phyloP scores from a whole-genome alignment of 2,888 invertebrate genomes.

The Clivina fossor region DNA sequence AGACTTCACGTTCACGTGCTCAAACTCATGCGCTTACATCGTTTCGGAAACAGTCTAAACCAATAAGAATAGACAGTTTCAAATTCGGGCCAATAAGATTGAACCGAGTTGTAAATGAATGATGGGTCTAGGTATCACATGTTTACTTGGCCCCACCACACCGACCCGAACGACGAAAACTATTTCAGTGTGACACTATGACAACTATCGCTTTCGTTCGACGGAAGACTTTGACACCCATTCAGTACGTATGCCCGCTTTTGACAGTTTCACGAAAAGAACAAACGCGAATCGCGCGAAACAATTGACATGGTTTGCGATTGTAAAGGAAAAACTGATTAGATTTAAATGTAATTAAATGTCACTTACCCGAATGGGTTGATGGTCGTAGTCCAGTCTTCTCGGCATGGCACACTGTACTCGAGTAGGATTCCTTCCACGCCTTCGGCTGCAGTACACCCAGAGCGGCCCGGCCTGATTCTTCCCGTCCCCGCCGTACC shows the following conservation, averaged over 20 bases:
- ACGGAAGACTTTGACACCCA: not conserved
- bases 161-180: conserved; percentile 8
- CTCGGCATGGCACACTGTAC: conserved; percentile 2
- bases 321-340: not conserved
- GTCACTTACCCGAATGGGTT: not conserved
- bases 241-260: conserved; percentile 20
- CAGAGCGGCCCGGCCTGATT: conserved; percentile 5
- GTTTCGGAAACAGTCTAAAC: too few relatives aligned
- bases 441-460: conserved; percentile 11
- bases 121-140: too few relatives aligned
- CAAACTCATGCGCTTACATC: too few relatives aligned
- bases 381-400: not conserved
- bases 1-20: conserved; percentile 27
- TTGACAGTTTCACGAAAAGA: too few relatives aligned
- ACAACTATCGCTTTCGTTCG: conserved; percentile 25
- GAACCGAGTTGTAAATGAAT: too few relatives aligned
- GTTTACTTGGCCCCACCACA: conserved; percentile 7
- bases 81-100: too few relatives aligned
- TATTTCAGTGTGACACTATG: conserved; percentile 25
- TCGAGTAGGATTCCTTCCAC: conserved; percentile 23
- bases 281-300: not conserved
- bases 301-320: not conserved
- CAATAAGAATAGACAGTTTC: too few relatives aligned
- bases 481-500: conserved; percentile 13
- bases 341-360: not conserved